Evolutionary conservation across 2,797 vertebrate genomes (phyloP).

Genomic region (Myotis myotis): DNA sequence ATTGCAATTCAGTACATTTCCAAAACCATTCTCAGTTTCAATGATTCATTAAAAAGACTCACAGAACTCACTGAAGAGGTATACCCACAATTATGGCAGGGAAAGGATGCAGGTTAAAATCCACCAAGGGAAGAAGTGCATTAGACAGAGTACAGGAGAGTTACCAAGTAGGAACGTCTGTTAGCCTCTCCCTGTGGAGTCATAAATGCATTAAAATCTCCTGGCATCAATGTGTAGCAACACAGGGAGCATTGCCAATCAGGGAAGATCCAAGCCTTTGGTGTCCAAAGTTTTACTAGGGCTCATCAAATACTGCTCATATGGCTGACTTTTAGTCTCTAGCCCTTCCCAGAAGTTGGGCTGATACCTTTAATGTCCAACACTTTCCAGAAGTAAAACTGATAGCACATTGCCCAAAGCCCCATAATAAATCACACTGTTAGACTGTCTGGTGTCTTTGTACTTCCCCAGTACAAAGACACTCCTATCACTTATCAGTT

Average conservation of each 20-base stretch:
- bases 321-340: not conserved
- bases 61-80: slow-evolving; percentile 27
- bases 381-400: not conserved
- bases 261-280: not conserved
- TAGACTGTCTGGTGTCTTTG: not conserved
- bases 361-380: not conserved
- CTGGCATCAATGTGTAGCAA: not conserved
- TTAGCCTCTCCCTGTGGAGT: not conserved
- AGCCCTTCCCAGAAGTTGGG: not conserved
- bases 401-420: not conserved
- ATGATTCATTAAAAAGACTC: not conserved
- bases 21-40: not conserved
- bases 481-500: not conserved
- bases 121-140: not conserved
- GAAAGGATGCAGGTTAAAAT: slow-evolving; percentile 41
- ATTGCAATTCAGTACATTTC: not conserved
- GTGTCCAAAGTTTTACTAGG: not conserved
- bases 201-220: not conserved
- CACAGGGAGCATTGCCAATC: not conserved
- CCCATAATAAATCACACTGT: not conserved
- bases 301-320: not conserved
- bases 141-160: not conserved
- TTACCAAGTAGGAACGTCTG: not conserved
- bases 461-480: not conserved
- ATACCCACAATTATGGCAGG: not conserved